Percentiles rank a stretch among this genome's conserved stretches.
phyloP scores from a whole-genome alignment of 2,113 vertebrate species.

The Caloenas nicobarica region DNA sequence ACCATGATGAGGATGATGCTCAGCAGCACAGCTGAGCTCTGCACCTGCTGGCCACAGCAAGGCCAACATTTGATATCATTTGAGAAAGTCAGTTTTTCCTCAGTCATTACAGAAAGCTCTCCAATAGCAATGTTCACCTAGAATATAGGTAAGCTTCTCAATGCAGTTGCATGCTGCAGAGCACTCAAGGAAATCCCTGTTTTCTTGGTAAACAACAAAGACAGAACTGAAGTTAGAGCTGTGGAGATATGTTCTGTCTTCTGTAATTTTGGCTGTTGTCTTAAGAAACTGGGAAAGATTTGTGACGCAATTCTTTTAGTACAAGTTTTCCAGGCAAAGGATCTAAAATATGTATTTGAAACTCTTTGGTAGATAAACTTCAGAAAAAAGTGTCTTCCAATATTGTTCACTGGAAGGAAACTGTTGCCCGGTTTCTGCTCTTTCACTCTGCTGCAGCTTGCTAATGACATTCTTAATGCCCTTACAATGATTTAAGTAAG shows the following conservation, averaged over 20 bases:
- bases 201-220: not conserved
- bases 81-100: not conserved
- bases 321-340: not conserved
- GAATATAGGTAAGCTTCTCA: not conserved
- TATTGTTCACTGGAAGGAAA: not conserved
- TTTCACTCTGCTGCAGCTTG: not conserved
- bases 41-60: not conserved
- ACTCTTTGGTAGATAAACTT: not conserved
- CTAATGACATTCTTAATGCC: not conserved
- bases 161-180: not conserved
- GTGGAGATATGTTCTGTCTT: not conserved
- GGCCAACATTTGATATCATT: no score
- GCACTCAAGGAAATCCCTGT: accelerated
- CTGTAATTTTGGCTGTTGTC: not conserved
- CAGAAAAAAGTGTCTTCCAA: not conserved
- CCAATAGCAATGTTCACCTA: not conserved
- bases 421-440: not conserved
- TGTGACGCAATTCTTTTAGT: not conserved
- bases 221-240: not conserved
- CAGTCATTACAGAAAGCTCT: not conserved
- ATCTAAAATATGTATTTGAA: not conserved
- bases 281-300: not conserved
- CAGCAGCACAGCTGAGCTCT: not conserved
- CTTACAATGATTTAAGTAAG: not conserved
- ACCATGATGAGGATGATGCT: not conserved